phyloP scores from a whole-genome alignment of 2,797 vertebrate species.

The Enteromius thamalakanensis region DNA sequence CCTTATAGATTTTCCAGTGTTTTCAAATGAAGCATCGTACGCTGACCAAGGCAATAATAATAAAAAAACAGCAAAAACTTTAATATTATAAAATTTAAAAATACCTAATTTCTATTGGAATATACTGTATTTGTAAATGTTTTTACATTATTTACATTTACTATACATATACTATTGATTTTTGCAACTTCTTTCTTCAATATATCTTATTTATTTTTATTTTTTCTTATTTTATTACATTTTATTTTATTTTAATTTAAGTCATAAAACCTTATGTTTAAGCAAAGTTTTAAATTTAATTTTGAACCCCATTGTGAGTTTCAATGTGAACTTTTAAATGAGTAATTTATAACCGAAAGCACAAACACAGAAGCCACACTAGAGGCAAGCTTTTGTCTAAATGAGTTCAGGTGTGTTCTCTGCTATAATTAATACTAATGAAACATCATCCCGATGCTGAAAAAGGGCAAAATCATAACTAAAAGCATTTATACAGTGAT shows the following conservation, averaged over 20 bases:
- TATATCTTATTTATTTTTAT: too few species aligned
- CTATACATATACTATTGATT: too few species aligned
- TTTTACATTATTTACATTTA: too few species aligned
- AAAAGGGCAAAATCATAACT: slow-evolving; percentile 34
- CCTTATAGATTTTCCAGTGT: not conserved
- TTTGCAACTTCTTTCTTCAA: too few species aligned
- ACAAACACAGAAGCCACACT: not conserved
- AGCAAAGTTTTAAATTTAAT: not conserved
- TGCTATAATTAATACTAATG: slow-evolving; percentile 30
- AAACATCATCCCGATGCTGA: slow-evolving; percentile 35
- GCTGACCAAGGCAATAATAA: not conserved
- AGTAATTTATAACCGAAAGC: not conserved
- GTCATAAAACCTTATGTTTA: not conserved
- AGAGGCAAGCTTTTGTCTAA: not conserved
- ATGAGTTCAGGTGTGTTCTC: slow-evolving; percentile 3
- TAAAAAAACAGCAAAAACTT: not conserved
- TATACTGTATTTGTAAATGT: too few species aligned
- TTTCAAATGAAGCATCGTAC: not conserved
- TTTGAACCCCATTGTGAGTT: not conserved
- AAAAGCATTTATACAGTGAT: slow-evolving; percentile 45
- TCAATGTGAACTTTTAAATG: not conserved
- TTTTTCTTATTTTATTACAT: not conserved
- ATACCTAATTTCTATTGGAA: too few species aligned
- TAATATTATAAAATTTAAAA: too few species aligned
- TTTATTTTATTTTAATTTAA: not conserved